Base-by-base conservation (phyloP, 2,113 vertebrate species). In the Edolisoma coerulescens region DNA sequence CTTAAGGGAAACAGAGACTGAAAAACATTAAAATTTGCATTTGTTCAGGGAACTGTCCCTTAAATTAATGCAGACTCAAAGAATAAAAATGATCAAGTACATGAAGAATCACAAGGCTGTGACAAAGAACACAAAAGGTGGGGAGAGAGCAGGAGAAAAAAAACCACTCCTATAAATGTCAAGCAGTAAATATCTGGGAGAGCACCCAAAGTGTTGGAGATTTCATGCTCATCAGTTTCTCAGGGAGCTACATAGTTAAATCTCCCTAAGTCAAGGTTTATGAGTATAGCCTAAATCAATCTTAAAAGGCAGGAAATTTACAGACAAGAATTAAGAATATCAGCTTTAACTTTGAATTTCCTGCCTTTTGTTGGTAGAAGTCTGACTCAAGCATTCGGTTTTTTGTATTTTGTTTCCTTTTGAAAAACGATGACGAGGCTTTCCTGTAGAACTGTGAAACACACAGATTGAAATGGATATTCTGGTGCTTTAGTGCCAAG, bases 241-340 rank as follows among this genome's bases (percentile, higher is more conserved):
- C 71, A 53, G 75, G 93, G 76, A 93, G 41, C 44, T 78, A 53
- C 21, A 77, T 1, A 93, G 87, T 92, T 93, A 87, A 94, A 84
- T 57, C 10, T 37, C 39, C 14, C 6, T 10, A 87, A 90, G 77
- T 68, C 77, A 75, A 74, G 87, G 68, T 74, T 87, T 56, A 86
- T 56, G 56, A 94, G 41, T 32, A 84, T 10, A 73, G 79, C 82
- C 59, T 95, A 70, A 95, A 65, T 77, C 69, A 90, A 68, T 86
- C 79, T 95, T 90, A 93, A 95, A 95, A 95, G 78, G 75, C 93
- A 96, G 95, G 95, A 97, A 96, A 93, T 97, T 96, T 93, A 93
- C 60, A 93, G 95, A 96, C 78, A 95, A 95, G 80, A 92, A 89
- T 84, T 94, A 89, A 78, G 94, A 93, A 93, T 64, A 89, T 91